Conservation (phyloP, 1,140 invertebrate species). For the Penaeus indicus region DNA sequence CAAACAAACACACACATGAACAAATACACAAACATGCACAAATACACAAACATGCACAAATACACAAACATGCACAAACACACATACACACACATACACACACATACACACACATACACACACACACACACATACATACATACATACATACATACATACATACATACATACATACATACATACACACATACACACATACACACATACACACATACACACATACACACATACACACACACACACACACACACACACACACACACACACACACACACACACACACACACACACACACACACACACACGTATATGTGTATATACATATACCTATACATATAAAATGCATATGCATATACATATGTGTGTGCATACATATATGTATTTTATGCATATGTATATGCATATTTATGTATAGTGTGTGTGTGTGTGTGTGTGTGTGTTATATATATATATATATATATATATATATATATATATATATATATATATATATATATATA, state of each 20-base stretch:
- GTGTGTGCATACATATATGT: background rate
- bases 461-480: too few species aligned
- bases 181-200: constrained; percentile 20
- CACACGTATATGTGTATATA: background rate
- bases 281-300: background rate
- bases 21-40: background rate
- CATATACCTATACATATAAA: constrained; percentile 5
- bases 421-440: too few species aligned
- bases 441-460: too few species aligned
- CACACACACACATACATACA: background rate
- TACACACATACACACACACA: constrained; percentile 5
- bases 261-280: constrained; percentile 20
- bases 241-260: constrained; percentile 17
- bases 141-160: background rate
- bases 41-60: background rate
- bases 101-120: background rate
- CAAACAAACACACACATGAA: background rate
- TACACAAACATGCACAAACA: background rate
- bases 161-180: constrained; percentile 28
- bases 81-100: background rate
- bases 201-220: background rate
- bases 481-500: too few species aligned
- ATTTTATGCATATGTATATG: background rate
- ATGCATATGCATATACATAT: too few species aligned
- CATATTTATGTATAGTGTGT: background rate